phyloP scores from a whole-genome alignment of 2,888 invertebrate species.

The Eustalomyia histrio region DNA sequence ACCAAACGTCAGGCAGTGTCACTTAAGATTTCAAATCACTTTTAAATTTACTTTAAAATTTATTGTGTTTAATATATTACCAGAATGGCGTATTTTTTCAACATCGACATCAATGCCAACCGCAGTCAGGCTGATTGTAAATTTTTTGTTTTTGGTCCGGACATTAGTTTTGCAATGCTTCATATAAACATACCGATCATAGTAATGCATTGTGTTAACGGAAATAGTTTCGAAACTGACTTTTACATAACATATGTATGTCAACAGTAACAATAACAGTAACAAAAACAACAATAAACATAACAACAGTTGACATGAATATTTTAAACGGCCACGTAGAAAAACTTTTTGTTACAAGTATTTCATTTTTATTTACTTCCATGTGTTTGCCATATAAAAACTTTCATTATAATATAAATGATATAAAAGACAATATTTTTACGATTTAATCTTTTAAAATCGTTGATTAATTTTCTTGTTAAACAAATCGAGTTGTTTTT shows the following conservation, averaged over 20 bases:
- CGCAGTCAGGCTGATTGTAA: too few species aligned
- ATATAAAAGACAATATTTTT: neutral
- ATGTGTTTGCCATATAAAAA: neutral
- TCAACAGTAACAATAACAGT: slow-evolving; percentile 37
- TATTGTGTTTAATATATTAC: too few species aligned
- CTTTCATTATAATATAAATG: neutral
- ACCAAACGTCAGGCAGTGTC: too few species aligned
- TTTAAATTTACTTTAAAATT: too few species aligned
- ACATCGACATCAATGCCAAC: too few species aligned
- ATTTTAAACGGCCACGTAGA: slow-evolving; percentile 59
- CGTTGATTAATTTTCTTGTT: too few species aligned
- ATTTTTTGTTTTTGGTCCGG: too few species aligned
- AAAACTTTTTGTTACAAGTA: slow-evolving; percentile 8
- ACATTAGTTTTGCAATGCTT: too few species aligned
- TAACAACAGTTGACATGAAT: slow-evolving; percentile 56
- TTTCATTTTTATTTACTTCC: neutral
- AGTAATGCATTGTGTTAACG: slow-evolving; percentile 2
- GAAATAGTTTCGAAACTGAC: slow-evolving; percentile 29
- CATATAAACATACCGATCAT: too few species aligned
- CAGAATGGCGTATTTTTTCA: too few species aligned
- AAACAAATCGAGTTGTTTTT: too few species aligned
- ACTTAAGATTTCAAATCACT: too few species aligned
- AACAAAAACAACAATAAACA: slow-evolving; percentile 18
- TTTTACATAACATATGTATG: slow-evolving; percentile 37
- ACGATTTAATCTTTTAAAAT: neutral